Evolutionary conservation across 1,140 invertebrate genomes (phyloP), one percentile per base, ranked within the genome.

Genomic region (Dreissena polymorpha): DNA sequence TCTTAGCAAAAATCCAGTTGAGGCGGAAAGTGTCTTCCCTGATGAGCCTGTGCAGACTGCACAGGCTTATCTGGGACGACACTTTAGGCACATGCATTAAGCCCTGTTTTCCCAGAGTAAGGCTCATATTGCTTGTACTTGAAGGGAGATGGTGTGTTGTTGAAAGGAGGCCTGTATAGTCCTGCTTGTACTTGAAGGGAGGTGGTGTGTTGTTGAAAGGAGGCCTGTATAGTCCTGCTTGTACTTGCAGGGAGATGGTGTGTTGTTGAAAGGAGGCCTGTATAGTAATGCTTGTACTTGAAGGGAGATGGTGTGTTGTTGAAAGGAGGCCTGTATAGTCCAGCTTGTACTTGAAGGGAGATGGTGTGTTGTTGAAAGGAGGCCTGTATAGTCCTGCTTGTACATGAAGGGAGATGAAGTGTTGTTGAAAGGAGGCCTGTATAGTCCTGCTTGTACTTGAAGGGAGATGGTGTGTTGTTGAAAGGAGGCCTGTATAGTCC

Each of bases 361-460:
- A n/a, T 65, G 63, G 68, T n/a, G 68, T 39, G 21, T 27, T 49
- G 29, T 14, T 76, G 12, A 7, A 27, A 21, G 73, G 79, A 25
- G 83, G 79, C 16, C 74, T 86, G 3, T 71, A 74, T 12, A 84
- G 83, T 49, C 85, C 85, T 16, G 83, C 68, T 13, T n/a, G n/a
- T n/a, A n/a, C n/a, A n/a, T n/a, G n/a, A n/a, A n/a, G n/a, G n/a
- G n/a, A n/a, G n/a, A n/a, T 65, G 63, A 60, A 13, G 68, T 39
- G 21, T 27, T 49, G 29, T 14, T 76, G 12, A 7, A 27, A 21
- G 73, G 79, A 25, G 83, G 79, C 16, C 74, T 86, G 3, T 71
- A 74, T 12, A 84, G 83, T 49, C 85, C 85, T 16, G 83, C 68
- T 13, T n/a, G n/a, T n/a, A n/a, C n/a, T n/a, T n/a, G n/a, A n/a